These are phyloP conservation scores for Reticulitermes lucifugus DNA, from an alignment of 2,888 invertebrate species.

Conservation along the genomic window DNA sequence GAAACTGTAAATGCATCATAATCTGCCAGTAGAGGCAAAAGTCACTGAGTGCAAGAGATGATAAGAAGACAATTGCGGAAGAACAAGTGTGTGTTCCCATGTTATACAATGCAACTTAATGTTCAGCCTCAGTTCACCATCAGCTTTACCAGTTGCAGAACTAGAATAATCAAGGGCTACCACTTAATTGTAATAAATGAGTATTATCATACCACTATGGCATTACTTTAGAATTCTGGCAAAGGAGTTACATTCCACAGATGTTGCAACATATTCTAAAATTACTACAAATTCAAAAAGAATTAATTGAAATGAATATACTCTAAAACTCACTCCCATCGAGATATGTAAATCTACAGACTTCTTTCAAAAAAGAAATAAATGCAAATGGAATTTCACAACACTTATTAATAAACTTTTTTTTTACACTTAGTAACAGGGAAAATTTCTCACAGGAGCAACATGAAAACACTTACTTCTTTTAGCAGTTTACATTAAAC, in stretches of 20 bases:
- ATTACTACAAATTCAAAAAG: neutral
- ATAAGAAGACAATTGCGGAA: neutral
- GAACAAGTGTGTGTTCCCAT: neutral
- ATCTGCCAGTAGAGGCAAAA: neutral
- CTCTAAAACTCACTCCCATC: neutral
- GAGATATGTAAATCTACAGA: neutral
- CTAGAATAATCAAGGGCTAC: neutral
- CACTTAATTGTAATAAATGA: neutral
- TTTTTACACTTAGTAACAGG: constrained; percentile 21
- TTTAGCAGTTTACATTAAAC: constrained; percentile 22
- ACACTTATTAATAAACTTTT: constrained; percentile 32
- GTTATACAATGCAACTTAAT: neutral
- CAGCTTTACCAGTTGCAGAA: neutral
- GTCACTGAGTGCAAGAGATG: neutral
- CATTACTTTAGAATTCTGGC: constrained; percentile 40
- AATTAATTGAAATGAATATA: neutral
- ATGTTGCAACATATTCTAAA: neutral
- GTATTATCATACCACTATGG: constrained; percentile 21
- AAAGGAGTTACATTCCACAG: neutral
- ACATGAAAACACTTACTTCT: constrained; percentile 12
- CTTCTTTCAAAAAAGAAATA: neutral
- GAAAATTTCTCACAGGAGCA: constrained; percentile 15
- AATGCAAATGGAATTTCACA: constrained; percentile 1
- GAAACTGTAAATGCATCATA: neutral
- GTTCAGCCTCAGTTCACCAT: too few species aligned